Evolutionary conservation across 2,888 invertebrate genomes (phyloP).

Genomic region (Hofmannophila pseudospretella): DNA sequence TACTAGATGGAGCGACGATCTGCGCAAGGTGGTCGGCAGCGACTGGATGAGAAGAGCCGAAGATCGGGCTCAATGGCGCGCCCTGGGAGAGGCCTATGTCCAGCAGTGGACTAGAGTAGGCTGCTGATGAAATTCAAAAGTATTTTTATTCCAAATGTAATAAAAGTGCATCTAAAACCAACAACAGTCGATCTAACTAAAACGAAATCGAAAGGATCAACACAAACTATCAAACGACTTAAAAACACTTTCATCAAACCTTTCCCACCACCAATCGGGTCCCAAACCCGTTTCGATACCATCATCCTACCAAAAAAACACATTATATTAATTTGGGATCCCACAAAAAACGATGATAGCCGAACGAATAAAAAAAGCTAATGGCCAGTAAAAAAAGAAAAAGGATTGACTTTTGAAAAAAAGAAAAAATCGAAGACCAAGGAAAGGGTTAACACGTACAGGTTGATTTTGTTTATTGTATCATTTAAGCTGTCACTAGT

Average conservation of each 20-base stretch:
- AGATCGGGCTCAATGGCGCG: too few relatives aligned
- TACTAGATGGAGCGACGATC: too few relatives aligned
- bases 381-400: constrained; percentile 68
- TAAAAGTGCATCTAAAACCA: too few relatives aligned
- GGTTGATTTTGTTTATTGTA: constrained; percentile 42
- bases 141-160: too few relatives aligned
- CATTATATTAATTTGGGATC: constrained; percentile 75
- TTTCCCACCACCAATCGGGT: constrained; percentile 54
- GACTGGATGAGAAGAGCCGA: too few relatives aligned
- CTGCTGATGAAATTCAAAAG: too few relatives aligned
- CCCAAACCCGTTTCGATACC: constrained; percentile 58
- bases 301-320: constrained; percentile 55
- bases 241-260: constrained; percentile 71
- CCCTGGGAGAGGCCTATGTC: too few relatives aligned
- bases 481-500: too few relatives aligned
- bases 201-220: constrained; percentile 64
- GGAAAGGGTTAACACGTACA: constrained; percentile 65
- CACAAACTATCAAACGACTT: constrained; percentile 38
- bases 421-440: constrained; percentile 39
- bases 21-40: too few relatives aligned
- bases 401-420: constrained; percentile 56
- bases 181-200: constrained; percentile 5
- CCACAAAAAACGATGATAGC: constrained; percentile 72
- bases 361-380: constrained; percentile 68
- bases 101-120: too few relatives aligned